Conservation (phyloP, 2,888 invertebrate species). For the Aromia moschata region DNA sequence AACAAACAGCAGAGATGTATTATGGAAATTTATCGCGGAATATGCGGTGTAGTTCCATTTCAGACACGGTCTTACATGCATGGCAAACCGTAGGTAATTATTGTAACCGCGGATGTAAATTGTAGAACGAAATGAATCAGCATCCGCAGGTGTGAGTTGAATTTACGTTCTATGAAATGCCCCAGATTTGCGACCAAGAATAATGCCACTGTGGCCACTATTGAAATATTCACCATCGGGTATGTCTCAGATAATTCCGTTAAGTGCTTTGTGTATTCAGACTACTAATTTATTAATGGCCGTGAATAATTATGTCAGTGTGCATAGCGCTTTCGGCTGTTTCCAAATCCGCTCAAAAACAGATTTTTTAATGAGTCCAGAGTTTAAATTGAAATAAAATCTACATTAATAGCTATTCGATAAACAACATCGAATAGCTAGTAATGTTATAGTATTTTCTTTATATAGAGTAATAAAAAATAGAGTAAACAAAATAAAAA, state of each 20-base stretch:
- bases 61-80: slow-evolving; percentile 5
- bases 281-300: not conserved
- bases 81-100: slow-evolving; percentile 32
- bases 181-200: not conserved
- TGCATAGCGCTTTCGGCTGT: too few relatives aligned
- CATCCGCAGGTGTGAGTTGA: slow-evolving; percentile 24
- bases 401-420: too few relatives aligned
- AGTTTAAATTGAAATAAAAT: too few relatives aligned
- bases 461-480: too few relatives aligned
- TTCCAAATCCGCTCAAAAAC: too few relatives aligned
- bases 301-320: not conserved
- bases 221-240: not conserved
- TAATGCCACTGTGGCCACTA: not conserved
- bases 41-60: not conserved
- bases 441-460: too few relatives aligned
- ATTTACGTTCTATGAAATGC: not conserved
- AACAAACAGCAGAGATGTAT: slow-evolving; percentile 11
- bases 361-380: too few relatives aligned
- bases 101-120: slow-evolving; percentile 30
- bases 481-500: too few relatives aligned
- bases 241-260: not conserved
- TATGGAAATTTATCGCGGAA: slow-evolving; percentile 16
- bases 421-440: too few relatives aligned
- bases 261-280: not conserved
- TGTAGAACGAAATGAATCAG: slow-evolving; percentile 27